Percentiles rank a stretch among this genome's conserved stretches.
Evolutionary conservation across 2,888 invertebrate genomes (phyloP).

Genomic region (Agrilus mali): DNA sequence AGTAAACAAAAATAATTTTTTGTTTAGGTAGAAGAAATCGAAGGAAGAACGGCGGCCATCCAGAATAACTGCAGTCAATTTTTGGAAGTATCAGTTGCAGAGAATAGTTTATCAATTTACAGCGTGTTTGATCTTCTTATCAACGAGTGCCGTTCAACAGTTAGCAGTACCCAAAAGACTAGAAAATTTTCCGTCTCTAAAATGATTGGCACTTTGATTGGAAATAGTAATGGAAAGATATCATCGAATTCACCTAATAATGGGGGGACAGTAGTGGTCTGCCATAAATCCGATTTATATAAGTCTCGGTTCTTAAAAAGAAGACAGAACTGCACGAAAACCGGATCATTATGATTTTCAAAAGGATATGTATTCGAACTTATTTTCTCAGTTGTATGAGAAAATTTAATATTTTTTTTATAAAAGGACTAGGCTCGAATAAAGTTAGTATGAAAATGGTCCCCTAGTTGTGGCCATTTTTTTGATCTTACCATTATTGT

Average conservation of each 20-base stretch:
- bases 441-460: no score
- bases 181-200: slow-evolving; percentile 67
- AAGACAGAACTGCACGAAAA: slow-evolving; percentile 44
- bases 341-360: slow-evolving; percentile 37
- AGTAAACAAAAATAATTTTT: slow-evolving; percentile 11
- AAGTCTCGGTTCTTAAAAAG: slow-evolving; percentile 43
- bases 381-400: slow-evolving; percentile 30
- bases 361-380: slow-evolving; percentile 5
- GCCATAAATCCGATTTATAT: slow-evolving; percentile 45
- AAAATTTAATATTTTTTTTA: slow-evolving; percentile 1
- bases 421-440: no score
- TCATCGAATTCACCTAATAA: slow-evolving; percentile 29
- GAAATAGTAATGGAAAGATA: slow-evolving; percentile 33
- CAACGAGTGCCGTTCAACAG: slow-evolving; percentile 47
- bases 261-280: slow-evolving; percentile 47
- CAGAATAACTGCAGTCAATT: slow-evolving; percentile 55
- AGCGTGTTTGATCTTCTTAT: slow-evolving; percentile 58
- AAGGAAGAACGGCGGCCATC: slow-evolving; percentile 54
- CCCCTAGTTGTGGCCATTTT: no score
- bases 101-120: slow-evolving; percentile 62
- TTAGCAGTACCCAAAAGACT: slow-evolving; percentile 39
- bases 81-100: slow-evolving; percentile 71
- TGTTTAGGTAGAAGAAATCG: slow-evolving; percentile 56
- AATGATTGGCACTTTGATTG: slow-evolving; percentile 65
- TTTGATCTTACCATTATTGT: no score